A percentile compares a stretch with the other conserved stretches of the same genome.
Conservation (phyloP, 2,797 vertebrate genomes). For the Anniella stebbinsi region DNA sequence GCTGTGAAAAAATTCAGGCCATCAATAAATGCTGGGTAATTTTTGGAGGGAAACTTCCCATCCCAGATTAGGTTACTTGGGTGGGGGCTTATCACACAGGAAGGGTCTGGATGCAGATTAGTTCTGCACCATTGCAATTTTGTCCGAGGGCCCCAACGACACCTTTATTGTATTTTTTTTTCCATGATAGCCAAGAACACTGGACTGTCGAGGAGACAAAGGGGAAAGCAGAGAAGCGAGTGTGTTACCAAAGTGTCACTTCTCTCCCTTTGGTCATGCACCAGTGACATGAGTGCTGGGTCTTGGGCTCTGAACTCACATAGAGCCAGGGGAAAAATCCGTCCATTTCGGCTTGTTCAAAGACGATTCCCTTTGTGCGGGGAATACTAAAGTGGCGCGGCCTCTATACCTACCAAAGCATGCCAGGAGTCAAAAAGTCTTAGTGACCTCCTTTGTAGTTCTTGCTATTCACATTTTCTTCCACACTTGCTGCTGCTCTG, state of each 20-base stretch:
- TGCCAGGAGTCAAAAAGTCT: slow-evolving; percentile 79
- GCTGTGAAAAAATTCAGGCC: slow-evolving; percentile 78
- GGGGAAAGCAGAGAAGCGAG: slow-evolving; percentile 78
- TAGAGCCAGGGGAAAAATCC: slow-evolving; percentile 81
- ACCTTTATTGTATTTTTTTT: slow-evolving; percentile 82
- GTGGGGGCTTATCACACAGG: slow-evolving; percentile 79
- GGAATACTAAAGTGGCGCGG: slow-evolving; percentile 81
- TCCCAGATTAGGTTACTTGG: slow-evolving; percentile 82
- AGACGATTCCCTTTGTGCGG: slow-evolving; percentile 81
- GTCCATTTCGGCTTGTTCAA: slow-evolving; percentile 84
- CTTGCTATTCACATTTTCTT: slow-evolving; percentile 77
- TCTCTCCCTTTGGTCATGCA: slow-evolving; percentile 83
- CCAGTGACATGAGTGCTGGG: slow-evolving; percentile 84
- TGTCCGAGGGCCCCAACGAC: slow-evolving; percentile 80
- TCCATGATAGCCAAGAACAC: slow-evolving; percentile 79
- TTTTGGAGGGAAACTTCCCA: slow-evolving; percentile 74
- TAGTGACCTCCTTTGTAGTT: slow-evolving; percentile 77
- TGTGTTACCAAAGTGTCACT: slow-evolving; percentile 77
- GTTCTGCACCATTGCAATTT: slow-evolving; percentile 87
- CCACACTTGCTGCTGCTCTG: slow-evolving; percentile 63
- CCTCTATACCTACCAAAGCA: slow-evolving; percentile 81
- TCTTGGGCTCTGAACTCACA: slow-evolving; percentile 76
- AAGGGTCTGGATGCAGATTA: slow-evolving; percentile 87
- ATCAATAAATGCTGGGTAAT: slow-evolving; percentile 74
- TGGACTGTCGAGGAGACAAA: slow-evolving; percentile 83